Evolutionary conservation across 2,888 invertebrate genomes (phyloP), one percentile per base, ranked within the genome.

Genomic region (Eudasyphora cyanicolor): DNA sequence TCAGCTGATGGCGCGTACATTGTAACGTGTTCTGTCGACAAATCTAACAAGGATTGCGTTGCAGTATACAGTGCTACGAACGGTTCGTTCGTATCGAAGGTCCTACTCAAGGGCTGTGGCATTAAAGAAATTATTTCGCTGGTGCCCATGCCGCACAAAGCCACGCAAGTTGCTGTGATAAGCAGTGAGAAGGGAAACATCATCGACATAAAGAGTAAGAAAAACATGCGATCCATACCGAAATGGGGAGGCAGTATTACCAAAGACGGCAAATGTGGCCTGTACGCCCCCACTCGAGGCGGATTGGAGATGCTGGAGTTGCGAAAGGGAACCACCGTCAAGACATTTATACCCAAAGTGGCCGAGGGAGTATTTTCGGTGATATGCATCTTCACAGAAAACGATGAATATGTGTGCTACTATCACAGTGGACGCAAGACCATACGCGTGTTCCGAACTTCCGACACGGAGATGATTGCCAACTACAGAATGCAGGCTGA

Each of bases 351-450:
- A 85, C 97, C 97, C 6, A 95, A 97, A 90, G 96, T 99, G 0
- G 98, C 99, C 0, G 99, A 99, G 91, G 99, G 99, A 0, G 99
- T 99, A 0, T 99, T 99, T 91, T 98, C 97, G 1, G 98, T 99
- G 21, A 97, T 98, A 86, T 97, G 98, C 82, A 95, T 97, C 93
- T 99, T 99, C 91, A 98, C 98, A 80, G 96, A 96, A 85, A 97
- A 96, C 1, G 98, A 99, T 87, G 96, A 97, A 88, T 98, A 99
- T 88, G 99, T 99, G 1, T 94, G 99, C 70, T 99, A 99, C 90
- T 99, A 99, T 89, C 99, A 99, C 90, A 97, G 98, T 86, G 99
- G 99, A 0, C 95, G 97, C 88, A 97, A 98, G 92, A 99, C 99
- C 0, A 94, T 99, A 76, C 94, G 99, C 82, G 96, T 99, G 0